Evolutionary conservation across 2,113 vertebrate genomes (phyloP), one percentile per base, ranked within the genome.

Genomic region (Vulpes vulpes): DNA sequence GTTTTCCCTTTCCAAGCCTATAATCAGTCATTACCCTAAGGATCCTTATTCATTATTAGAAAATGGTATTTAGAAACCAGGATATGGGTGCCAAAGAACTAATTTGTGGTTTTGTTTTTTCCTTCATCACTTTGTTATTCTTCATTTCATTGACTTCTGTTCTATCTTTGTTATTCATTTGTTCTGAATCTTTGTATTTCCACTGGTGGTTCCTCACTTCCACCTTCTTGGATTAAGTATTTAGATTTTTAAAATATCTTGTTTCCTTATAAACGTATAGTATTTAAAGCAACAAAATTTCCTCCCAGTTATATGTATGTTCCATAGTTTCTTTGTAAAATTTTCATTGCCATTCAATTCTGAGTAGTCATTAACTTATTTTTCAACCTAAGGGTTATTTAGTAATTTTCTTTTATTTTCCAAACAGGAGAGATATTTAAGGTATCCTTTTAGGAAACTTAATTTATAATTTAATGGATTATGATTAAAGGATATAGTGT

Each of bases 381-480:
- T 88, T 93, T 71, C 51, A 86, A n/a, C 4, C 1, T 80, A 90
- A 73, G 4, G 3, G 79, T 89, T 85, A 71, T 69, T n/a, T 90
- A 71, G 30, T 17, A 88, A 83, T 65, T 89, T 89, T 32, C 20
- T 25, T 53, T 69, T 76, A 76, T 82, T 92, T 96, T 51, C 22
- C 87, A 86, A 86, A 81, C n/a, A 74, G 43, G 10, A 84, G 57
- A 74, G 65, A 0, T 55, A 32, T 51, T 87, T 80, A 89, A 94
- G 15, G 19, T 71, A 79, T 62, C 14, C 22, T 90, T 83, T 90
- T 85, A 51, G 80, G 73, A 71, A 55, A 84, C 5, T 60, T 64
- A 65, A 91, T 65, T 91, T 43, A 74, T 30, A 87, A 43, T 80
- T 79, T 87, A 87, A 92, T 87, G 19, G 30, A 91, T 71, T 91